Base-by-base conservation (phyloP, 2,888 invertebrate species). In the Lithosia quadra region DNA sequence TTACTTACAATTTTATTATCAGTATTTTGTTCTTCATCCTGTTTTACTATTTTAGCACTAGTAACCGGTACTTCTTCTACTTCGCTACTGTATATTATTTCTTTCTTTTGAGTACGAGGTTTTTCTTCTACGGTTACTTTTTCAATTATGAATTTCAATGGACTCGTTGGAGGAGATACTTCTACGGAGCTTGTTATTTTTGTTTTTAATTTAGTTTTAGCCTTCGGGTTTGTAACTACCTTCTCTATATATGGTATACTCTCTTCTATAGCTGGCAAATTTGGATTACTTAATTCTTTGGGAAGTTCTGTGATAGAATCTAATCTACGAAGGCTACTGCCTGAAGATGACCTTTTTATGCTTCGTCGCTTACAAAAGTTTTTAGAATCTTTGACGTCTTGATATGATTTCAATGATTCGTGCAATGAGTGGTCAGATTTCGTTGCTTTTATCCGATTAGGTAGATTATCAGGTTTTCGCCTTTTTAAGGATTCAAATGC, bases 111-210 rank as follows among this genome's bases (percentile, higher is more conserved):
- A 58, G 74, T 67, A 55, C 81, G 78, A 49, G 81, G 73, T 63
- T 93, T 95, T 90, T 96, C 96, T 86, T 96, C 96, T 21, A 97
- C 96, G 34, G 93, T 93, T 9, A 96, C 90, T 81, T 96, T 94
- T 82, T 96, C 96, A 49, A 96, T 90, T 65, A 94, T 90, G 74
- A 95, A 95, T 87, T 96, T 96, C 36, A 96, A 86, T 11, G 93
- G 92, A 75, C 91, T 93, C 70, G 85, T 89, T 39, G 93, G 88
- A 61, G 94, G 86, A 63, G 94, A 92, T 58, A 96, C 85, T 81
- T 96, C 95, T 10, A 96, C 95, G 0, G 95, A 91, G 15, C 95
- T 88, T 13, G 96, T 96, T 28, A 96, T 96, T 86, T 95, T 95
- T 15, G 94, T 89, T 90, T 95, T 96, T 59, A 92, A 83, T 87